Evolutionary conservation across 2,113 vertebrate genomes (phyloP).

Genomic region (Acanthisitta chloris): DNA sequence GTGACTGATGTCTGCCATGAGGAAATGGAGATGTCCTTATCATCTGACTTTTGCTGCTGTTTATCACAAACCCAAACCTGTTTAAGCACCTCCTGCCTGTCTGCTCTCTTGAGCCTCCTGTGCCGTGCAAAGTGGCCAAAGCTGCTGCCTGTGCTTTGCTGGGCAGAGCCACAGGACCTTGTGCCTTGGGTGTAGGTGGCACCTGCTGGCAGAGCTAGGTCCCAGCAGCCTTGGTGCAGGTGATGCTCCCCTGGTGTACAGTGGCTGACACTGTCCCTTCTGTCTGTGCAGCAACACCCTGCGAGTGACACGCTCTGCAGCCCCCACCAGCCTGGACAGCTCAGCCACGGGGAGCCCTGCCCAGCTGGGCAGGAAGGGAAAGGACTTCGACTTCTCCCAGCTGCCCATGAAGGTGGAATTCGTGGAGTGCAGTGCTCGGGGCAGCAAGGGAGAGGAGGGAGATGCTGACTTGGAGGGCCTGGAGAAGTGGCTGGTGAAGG

Average conservation of each 20-base stretch:
- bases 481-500: slow-evolving; percentile 85
- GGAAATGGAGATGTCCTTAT: background rate
- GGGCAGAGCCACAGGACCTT: background rate
- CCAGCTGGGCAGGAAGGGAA: slow-evolving; percentile 91
- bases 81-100: background rate
- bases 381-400: slow-evolving; percentile 95
- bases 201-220: background rate
- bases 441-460: slow-evolving; percentile 78
- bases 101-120: background rate
- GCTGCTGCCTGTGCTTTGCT: background rate
- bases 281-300: slow-evolving; percentile 85
- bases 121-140: background rate
- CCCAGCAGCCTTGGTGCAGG: background rate
- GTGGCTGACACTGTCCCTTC: background rate
- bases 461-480: slow-evolving; percentile 79
- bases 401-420: slow-evolving; percentile 90
- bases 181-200: background rate
- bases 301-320: slow-evolving; percentile 88
- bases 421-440: slow-evolving; percentile 89
- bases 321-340: slow-evolving; percentile 88
- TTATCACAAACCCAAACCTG: background rate
- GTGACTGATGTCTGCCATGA: background rate
- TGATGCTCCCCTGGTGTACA: rapidly evolving
- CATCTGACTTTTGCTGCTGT: background rate
- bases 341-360: slow-evolving; percentile 67